Percentiles rank a stretch among this genome's conserved stretches.
phyloP scores from a whole-genome alignment of 1,140 invertebrate genomes.

The Drosophila virilis region DNA sequence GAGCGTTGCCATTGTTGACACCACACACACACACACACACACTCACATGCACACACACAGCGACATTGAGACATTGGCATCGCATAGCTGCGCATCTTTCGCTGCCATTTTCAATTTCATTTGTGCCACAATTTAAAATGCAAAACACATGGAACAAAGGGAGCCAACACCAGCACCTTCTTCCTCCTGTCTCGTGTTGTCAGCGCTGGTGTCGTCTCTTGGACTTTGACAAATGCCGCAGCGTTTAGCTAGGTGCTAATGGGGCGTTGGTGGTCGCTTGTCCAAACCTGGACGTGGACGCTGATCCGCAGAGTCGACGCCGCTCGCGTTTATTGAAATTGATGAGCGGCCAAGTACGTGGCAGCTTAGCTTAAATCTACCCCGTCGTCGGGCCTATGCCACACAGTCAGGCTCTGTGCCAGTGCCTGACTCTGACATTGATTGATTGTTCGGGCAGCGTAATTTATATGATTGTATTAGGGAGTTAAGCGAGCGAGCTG shows the following conservation, averaged over 20 bases:
- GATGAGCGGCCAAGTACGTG: slow-evolving; percentile 79
- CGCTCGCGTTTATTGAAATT: slow-evolving; percentile 74
- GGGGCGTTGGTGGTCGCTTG: slow-evolving; percentile 56
- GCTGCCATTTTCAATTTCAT: slow-evolving; percentile 80
- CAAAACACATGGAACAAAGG: slow-evolving; percentile 64
- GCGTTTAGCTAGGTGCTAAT: slow-evolving; percentile 75
- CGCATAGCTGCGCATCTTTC: slow-evolving; percentile 78
- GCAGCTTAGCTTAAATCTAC: slow-evolving; percentile 77
- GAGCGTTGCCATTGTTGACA: slow-evolving; percentile 75
- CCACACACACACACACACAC: slow-evolving; percentile 43
- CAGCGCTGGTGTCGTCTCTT: slow-evolving; percentile 35
- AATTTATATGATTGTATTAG: slow-evolving; percentile 82
- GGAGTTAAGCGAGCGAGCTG: slow-evolving; percentile 13
- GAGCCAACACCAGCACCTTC: background rate
- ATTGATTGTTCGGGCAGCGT: slow-evolving; percentile 75
- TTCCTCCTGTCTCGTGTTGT: background rate
- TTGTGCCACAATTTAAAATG: slow-evolving; percentile 80
- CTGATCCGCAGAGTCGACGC: slow-evolving; percentile 4
- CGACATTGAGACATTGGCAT: slow-evolving; percentile 56
- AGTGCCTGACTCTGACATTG: slow-evolving; percentile 74
- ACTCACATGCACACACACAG: slow-evolving; percentile 14
- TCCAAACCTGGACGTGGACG: slow-evolving; percentile 14
- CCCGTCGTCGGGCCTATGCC: slow-evolving; percentile 41
- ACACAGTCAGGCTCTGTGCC: background rate
- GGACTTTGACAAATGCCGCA: slow-evolving; percentile 77